A percentile compares a stretch with the other conserved stretches of the same genome.
Evolutionary conservation across 2,797 vertebrate genomes (phyloP).

Genomic region (Australoheros facetus): DNA sequence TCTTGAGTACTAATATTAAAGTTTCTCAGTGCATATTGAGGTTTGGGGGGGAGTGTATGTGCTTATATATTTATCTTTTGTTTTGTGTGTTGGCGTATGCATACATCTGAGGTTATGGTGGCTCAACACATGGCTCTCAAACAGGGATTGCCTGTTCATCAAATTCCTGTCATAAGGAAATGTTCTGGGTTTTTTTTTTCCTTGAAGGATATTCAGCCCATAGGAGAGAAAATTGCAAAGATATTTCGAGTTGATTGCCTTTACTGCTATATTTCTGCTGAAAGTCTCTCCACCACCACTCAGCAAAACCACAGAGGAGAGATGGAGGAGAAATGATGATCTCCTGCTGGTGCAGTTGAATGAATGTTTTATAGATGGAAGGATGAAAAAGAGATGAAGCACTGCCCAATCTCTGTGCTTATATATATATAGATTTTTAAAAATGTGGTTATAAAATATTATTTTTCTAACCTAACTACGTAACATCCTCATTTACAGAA

Average conservation of each 20-base stretch:
- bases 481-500: constrained; percentile 18
- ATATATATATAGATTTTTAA: background rate
- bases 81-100: background rate
- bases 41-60: background rate
- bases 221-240: constrained; percentile 60
- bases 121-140: constrained; percentile 12
- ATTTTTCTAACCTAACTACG: constrained; percentile 41
- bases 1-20: constrained; percentile 17
- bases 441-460: constrained; percentile 38
- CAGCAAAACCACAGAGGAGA: constrained; percentile 41
- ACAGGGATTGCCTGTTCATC: constrained; percentile 28
- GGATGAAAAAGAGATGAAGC: constrained; percentile 62
- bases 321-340: constrained; percentile 58
- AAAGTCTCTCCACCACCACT: constrained; percentile 51
- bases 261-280: constrained; percentile 47
- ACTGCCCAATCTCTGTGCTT: constrained; percentile 41
- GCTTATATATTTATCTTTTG: background rate
- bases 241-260: constrained; percentile 70
- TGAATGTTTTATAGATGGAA: constrained; percentile 71
- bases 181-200: background rate
- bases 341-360: constrained; percentile 62
- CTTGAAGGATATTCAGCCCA: constrained; percentile 25
- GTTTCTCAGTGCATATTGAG: background rate
- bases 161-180: constrained; percentile 50
- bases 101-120: background rate